Evolutionary conservation across 2,888 invertebrate species (phyloP).

Genomic region (Tachina grossa): DNA sequence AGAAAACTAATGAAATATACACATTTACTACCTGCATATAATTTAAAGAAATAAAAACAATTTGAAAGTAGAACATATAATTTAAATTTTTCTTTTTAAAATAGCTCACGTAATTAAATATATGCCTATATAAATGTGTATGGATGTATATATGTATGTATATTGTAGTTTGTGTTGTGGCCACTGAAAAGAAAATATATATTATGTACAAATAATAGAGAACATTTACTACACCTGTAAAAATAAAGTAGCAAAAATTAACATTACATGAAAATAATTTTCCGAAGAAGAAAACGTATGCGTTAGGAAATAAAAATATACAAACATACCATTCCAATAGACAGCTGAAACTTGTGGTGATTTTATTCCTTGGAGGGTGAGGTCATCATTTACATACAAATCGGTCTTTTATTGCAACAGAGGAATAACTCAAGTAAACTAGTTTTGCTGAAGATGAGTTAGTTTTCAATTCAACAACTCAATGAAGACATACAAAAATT

Average conservation of each 20-base stretch:
- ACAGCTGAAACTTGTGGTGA: background rate
- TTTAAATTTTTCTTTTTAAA: background rate
- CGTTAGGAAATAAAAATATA: too few relatives aligned
- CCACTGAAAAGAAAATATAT: constrained; percentile 22
- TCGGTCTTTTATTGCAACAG: too few relatives aligned
- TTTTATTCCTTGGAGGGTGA: constrained; percentile 44
- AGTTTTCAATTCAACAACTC: too few relatives aligned
- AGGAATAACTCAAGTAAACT: too few relatives aligned
- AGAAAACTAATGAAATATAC: constrained; percentile 3
- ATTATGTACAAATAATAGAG: background rate
- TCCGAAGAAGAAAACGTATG: background rate
- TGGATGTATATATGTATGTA: too few relatives aligned
- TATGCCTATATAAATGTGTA: background rate
- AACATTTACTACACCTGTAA: background rate
- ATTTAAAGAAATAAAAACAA: constrained; percentile 20
- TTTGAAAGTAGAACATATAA: background rate
- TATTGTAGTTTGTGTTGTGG: constrained; percentile 36
- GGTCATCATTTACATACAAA: constrained; percentile 24
- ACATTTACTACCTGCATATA: background rate
- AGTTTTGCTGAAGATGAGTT: too few relatives aligned
- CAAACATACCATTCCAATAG: constrained; percentile 6
- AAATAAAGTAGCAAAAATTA: background rate
- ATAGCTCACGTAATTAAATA: constrained; percentile 38
- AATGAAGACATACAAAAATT: too few relatives aligned
- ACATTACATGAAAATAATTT: background rate